Conservation (phyloP, 1,140 invertebrate genomes). For the Oedothorax gibbosus region DNA sequence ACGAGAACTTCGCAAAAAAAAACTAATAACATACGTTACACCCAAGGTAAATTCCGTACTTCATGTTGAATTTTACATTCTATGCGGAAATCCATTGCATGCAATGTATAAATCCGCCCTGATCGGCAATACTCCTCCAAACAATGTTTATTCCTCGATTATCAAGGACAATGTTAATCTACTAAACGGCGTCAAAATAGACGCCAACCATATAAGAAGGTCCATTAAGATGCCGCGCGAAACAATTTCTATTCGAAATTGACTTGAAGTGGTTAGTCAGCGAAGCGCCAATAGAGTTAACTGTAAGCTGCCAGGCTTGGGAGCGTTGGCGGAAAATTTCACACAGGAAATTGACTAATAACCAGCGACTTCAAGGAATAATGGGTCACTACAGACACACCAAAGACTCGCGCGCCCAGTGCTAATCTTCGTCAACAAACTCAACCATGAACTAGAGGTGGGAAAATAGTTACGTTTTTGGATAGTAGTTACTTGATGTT, state of each 20-base stretch:
- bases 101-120: too few relatives aligned
- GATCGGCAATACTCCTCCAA: too few relatives aligned
- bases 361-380: conserved; percentile 40
- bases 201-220: conserved; percentile 1
- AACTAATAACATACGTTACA: too few relatives aligned
- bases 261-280: conserved; percentile 27
- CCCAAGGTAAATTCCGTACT: too few relatives aligned
- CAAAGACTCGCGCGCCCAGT: conserved; percentile 13
- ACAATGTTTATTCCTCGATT: too few relatives aligned
- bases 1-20: too few relatives aligned
- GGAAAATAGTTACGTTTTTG: background rate
- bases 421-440: conserved; percentile 8
- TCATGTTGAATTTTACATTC: too few relatives aligned
- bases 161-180: too few relatives aligned
- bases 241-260: conserved; percentile 21
- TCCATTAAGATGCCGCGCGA: background rate
- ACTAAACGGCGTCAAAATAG: conserved; percentile 9
- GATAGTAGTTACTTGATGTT: conserved; percentile 1
- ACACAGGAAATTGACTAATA: conserved; percentile 48
- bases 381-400: conserved; percentile 31
- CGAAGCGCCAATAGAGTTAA: background rate
- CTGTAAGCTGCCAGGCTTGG: background rate
- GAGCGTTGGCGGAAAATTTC: conserved; percentile 14
- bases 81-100: too few relatives aligned
- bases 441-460: background rate